Evolutionary conservation across 2,888 invertebrate genomes (phyloP), one percentile per base, ranked within the genome.

Genomic region (Athetis lepigone): DNA sequence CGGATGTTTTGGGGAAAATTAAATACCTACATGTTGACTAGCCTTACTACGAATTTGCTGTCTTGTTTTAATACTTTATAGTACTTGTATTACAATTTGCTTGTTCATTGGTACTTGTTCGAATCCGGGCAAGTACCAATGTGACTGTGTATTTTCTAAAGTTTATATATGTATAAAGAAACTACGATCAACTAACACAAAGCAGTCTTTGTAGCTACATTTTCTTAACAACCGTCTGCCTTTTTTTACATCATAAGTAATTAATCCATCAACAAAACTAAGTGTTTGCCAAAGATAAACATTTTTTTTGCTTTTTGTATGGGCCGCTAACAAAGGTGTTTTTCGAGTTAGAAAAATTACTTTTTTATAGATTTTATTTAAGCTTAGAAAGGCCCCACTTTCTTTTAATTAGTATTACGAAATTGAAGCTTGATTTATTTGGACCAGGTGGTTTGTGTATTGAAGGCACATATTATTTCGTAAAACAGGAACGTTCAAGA

Each of bases 281-380:
- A 42, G 21, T 52, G 45, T 56, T 57, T 33, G 50, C 57, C 21
- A 69, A 43, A 21, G 4, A 9, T 43, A 50, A 61, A 11, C 25
- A 19, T 69, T 54, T 56, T n/a, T 69, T 50, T 56, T 45, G 13
- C 29, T 21, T 2, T 58, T 70, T 49, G 36, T 19, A 11, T 25
- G 51, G 16, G n/a, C 16, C 13, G 8, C 16, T 18, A 54, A 55
- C 47, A 45, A 51, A 37, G 18, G 33, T 39, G 23, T 23, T 60
- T 40, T 29, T 83, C 96, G 45, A 96, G 63, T 97, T 82, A 90
- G 8, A 39, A 19, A 27, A 40, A 9, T 9, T 8, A 1, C 0
- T 23, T 46, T 54, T 54, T 19, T 5, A 25, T 3, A n/a, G 8
- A 21, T 39, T 27, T 37, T 8, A 4, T 18, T 33, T 4, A 33